These are phyloP conservation scores for Pseudorhombus dupliciocellatus DNA, from an alignment of 2,113 vertebrate genomes.

Conservation along the genomic window DNA sequence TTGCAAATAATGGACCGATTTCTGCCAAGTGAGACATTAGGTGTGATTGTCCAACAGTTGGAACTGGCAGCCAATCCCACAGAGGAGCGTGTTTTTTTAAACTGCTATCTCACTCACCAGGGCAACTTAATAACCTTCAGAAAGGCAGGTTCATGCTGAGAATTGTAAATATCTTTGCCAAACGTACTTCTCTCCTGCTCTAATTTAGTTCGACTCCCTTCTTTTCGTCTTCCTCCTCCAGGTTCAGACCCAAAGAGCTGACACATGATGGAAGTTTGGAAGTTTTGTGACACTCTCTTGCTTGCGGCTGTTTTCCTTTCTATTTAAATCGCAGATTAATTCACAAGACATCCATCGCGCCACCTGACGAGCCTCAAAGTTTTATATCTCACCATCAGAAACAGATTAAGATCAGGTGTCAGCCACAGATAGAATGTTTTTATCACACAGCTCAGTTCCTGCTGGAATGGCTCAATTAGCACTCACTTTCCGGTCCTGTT, in stretches of 20 bases:
- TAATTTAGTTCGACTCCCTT: background rate
- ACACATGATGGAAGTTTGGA: background rate
- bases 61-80: slow-evolving; percentile 3
- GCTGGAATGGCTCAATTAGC: background rate
- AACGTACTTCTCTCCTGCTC: too few species aligned
- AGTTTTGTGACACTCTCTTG: background rate
- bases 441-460: too few species aligned
- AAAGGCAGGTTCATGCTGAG: too few species aligned
- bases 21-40: background rate
- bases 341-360: background rate
- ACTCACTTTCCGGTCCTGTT: background rate
- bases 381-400: background rate
- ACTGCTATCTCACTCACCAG: too few species aligned
- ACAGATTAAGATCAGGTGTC: background rate
- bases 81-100: background rate
- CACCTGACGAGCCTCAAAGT: background rate
- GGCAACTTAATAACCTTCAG: too few species aligned
- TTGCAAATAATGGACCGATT: slow-evolving; percentile 2
- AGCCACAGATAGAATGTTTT: background rate
- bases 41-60: slow-evolving; percentile 20
- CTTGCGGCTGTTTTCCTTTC: background rate
- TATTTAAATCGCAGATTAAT: slow-evolving; percentile 1
- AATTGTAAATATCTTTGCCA: too few species aligned
- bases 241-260: background rate
- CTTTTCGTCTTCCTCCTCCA: background rate